A percentile compares a stretch with the other conserved stretches of the same genome.
These are phyloP conservation scores for Lethenteron camtschaticum DNA, from an alignment of 2,113 vertebrate species.

Conservation along the genomic window DNA sequence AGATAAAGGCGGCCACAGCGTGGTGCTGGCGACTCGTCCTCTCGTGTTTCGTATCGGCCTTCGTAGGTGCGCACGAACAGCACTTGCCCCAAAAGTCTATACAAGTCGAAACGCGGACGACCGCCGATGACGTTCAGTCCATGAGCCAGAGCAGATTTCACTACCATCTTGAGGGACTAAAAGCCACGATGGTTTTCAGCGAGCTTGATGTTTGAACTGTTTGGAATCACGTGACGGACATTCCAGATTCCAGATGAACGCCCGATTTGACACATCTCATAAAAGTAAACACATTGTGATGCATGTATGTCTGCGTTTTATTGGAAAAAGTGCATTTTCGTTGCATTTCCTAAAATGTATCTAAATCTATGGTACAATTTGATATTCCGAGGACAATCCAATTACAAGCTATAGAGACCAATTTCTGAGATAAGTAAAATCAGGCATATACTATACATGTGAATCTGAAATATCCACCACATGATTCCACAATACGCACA, in stretches of 20 bases:
- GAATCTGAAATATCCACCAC: too few relatives aligned
- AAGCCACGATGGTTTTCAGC: constrained; percentile 4
- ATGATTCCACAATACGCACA: too few relatives aligned
- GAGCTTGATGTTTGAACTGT: neutral
- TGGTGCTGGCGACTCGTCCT: too few relatives aligned
- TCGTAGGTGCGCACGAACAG: too few relatives aligned
- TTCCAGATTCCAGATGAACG: neutral
- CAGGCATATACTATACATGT: neutral
- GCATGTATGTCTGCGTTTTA: neutral
- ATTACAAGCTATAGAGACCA: neutral
- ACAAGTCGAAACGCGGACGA: too few relatives aligned
- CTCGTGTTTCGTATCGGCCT: too few relatives aligned
- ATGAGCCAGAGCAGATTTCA: neutral
- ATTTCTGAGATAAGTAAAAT: neutral
- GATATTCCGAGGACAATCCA: neutral
- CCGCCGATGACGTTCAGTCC: neutral
- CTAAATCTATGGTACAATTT: neutral
- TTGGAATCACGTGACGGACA: neutral
- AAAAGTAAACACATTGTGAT: neutral
- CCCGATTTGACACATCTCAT: neutral
- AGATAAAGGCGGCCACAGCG: too few relatives aligned
- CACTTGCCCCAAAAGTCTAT: too few relatives aligned
- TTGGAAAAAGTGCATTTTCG: constrained; percentile 2
- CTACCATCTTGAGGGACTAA: constrained; percentile 1
- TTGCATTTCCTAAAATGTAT: constrained; percentile 1